phyloP scores from a whole-genome alignment of 2,797 vertebrate species.

The Calcarius lapponicus region DNA sequence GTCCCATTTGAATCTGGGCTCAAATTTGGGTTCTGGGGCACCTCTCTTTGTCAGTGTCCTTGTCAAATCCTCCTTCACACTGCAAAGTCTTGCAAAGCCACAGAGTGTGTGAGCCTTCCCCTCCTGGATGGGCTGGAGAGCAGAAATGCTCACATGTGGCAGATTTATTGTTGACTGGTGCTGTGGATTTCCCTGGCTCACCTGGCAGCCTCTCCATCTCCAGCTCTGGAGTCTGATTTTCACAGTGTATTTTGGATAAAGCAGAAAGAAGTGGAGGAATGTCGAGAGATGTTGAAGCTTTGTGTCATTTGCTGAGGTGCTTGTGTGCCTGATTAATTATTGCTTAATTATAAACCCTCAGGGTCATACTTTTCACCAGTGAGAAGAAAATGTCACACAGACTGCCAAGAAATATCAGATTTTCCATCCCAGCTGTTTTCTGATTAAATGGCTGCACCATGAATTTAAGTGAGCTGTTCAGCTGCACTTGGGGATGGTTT shows the following conservation, averaged over 20 bases:
- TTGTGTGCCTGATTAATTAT: constrained; percentile 48
- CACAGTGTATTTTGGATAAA: constrained; percentile 24
- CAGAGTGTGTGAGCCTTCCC: neutral
- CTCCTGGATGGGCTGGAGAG: neutral
- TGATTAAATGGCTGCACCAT: constrained; percentile 42
- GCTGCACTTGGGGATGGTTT: constrained; percentile 42
- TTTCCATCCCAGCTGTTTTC: constrained; percentile 65
- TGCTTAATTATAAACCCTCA: constrained; percentile 50
- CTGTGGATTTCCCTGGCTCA: neutral
- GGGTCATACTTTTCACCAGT: constrained; percentile 39
- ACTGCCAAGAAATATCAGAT: constrained; percentile 56
- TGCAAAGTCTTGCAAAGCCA: neutral
- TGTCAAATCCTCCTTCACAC: neutral
- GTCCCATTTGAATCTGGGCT: neutral
- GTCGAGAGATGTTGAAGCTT: constrained; percentile 23
- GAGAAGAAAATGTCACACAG: neutral
- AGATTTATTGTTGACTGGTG: neutral
- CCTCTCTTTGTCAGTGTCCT: neutral
- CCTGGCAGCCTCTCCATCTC: constrained; percentile 5
- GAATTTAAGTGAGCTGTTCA: constrained; percentile 25
- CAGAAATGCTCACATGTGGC: neutral
- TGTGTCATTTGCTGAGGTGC: constrained; percentile 51
- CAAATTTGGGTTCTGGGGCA: neutral
- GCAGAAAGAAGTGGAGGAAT: constrained; percentile 35
- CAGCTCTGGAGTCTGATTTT: neutral